A percentile compares a stretch with the other conserved stretches of the same genome.
phyloP scores from a whole-genome alignment of 2,888 invertebrate genomes.

The Drosophila antonietae region DNA sequence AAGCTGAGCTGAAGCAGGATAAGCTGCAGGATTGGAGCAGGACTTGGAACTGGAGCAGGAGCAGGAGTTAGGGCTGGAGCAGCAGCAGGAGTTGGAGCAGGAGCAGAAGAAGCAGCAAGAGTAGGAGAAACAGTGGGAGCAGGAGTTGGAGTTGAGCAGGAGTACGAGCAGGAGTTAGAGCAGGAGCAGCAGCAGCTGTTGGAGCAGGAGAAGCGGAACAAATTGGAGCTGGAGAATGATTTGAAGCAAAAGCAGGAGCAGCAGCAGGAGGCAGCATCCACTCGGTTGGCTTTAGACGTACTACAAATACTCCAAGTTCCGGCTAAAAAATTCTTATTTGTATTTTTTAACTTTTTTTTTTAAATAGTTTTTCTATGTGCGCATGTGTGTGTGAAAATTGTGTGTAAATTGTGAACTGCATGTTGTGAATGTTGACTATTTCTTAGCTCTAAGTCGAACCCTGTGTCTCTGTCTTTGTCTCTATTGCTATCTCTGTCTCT shows the following conservation, averaged over 20 bases:
- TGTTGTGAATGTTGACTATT: slow-evolving; percentile 48
- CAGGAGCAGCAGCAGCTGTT: not conserved
- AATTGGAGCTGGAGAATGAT: not conserved
- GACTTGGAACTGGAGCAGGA: not conserved
- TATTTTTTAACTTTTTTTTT: slow-evolving; percentile 1
- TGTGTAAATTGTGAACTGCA: slow-evolving; percentile 6
- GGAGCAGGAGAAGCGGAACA: no score
- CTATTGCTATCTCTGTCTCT: no score
- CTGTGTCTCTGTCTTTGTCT: slow-evolving; percentile 4
- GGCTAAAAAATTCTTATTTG: slow-evolving; percentile 9
- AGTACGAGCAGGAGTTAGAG: no score
- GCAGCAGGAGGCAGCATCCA: not conserved
- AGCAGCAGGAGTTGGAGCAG: not conserved
- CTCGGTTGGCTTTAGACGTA: not conserved
- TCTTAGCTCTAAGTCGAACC: slow-evolving; percentile 53
- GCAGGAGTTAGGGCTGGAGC: no score
- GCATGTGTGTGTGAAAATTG: slow-evolving; percentile 18
- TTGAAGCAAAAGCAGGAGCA: not conserved
- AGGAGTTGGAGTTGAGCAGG: no score
- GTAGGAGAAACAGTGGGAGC: no score
- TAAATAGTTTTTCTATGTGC: slow-evolving; percentile 20
- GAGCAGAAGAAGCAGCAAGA: not conserved
- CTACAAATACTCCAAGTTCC: slow-evolving; percentile 5
- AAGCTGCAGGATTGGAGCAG: no score
- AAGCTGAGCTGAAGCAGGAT: not conserved